phyloP scores from a whole-genome alignment of 2,113 vertebrate species.

The Oreochromis tanganicae region DNA sequence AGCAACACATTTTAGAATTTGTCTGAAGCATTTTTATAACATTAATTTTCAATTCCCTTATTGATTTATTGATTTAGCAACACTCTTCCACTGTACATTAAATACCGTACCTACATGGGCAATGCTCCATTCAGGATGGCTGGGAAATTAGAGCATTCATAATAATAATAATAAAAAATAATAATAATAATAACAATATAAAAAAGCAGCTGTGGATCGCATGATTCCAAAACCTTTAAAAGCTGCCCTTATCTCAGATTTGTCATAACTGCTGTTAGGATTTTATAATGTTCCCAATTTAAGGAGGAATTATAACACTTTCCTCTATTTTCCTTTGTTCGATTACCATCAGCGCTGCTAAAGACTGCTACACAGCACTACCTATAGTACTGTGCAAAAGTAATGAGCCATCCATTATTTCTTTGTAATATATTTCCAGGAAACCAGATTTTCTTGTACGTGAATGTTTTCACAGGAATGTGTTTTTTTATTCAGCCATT shows the following conservation, averaged over 20 bases:
- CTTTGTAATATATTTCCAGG: not conserved
- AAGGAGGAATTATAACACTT: not conserved
- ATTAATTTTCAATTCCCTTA: not conserved
- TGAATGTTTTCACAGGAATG: rapidly evolving
- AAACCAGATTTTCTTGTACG: not conserved
- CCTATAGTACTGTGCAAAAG: not conserved
- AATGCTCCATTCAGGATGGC: not conserved
- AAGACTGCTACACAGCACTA: not conserved
- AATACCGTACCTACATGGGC: not conserved
- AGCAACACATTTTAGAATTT: slow-evolving; percentile 28
- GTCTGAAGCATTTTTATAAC: not conserved
- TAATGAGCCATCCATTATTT: not conserved
- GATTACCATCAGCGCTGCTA: not conserved
- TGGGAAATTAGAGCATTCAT: not conserved
- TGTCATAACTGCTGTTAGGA: not conserved
- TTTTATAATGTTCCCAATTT: not conserved
- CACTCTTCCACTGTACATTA: not conserved
- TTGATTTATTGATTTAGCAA: not conserved
- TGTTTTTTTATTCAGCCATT: not conserved
- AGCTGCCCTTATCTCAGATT: not conserved
- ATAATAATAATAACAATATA: not conserved
- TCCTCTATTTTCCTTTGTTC: not conserved
- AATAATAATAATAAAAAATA: not conserved
- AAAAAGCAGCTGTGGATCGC: not conserved
- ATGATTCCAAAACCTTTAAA: not conserved